phyloP scores from a whole-genome alignment of 2,888 invertebrate species.

The Diarsia brunnea region DNA sequence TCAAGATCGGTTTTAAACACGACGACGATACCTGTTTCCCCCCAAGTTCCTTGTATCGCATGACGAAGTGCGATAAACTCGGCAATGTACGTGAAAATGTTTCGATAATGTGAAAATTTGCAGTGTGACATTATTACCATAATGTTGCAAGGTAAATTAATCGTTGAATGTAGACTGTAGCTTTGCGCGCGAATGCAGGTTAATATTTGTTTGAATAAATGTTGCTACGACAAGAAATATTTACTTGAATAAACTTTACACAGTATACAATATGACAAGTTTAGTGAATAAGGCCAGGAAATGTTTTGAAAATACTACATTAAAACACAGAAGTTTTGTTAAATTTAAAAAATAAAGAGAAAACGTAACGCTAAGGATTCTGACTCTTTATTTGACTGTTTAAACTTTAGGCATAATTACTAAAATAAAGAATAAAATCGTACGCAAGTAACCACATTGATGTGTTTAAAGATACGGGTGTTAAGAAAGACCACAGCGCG shows the following conservation, averaged over 20 bases:
- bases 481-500: not conserved
- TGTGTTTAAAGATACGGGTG: too few species aligned
- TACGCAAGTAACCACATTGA: too few species aligned
- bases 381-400: too few species aligned
- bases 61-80: constrained; percentile 68
- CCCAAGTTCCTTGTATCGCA: constrained; percentile 60
- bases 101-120: constrained; percentile 75
- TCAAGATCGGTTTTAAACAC: constrained; percentile 64
- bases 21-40: constrained; percentile 48
- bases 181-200: constrained; percentile 43
- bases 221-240: not conserved
- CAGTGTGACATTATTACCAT: constrained; percentile 70
- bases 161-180: constrained; percentile 52
- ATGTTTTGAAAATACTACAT: not conserved
- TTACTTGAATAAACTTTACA: not conserved
- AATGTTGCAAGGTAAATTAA: constrained; percentile 65
- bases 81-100: constrained; percentile 70
- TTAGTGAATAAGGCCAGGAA: not conserved
- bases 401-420: too few species aligned
- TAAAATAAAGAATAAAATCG: too few species aligned
- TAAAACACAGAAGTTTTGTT: too few species aligned
- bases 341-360: too few species aligned
- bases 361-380: too few species aligned
- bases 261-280: not conserved
- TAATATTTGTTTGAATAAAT: constrained; percentile 41